phyloP scores from a whole-genome alignment of 2,797 vertebrate genomes.

The Sphenopsis melanotis region DNA sequence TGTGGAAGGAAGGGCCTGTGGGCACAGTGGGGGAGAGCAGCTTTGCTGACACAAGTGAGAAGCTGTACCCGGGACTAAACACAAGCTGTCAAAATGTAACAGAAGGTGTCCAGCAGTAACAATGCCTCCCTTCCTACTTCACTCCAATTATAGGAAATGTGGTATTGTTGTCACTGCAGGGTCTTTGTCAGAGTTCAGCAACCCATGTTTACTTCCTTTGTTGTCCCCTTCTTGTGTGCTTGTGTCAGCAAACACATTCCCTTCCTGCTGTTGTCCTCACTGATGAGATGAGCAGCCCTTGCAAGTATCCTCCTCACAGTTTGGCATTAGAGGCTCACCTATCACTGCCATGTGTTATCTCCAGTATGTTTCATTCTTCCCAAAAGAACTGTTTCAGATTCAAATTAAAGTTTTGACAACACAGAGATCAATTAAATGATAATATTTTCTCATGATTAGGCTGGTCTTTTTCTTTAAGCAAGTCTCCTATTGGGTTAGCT shows the following conservation, averaged over 20 bases:
- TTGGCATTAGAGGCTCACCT: neutral
- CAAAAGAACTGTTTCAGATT: neutral
- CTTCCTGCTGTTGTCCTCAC: conserved; percentile 12
- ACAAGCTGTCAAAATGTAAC: neutral
- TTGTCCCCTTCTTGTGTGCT: neutral
- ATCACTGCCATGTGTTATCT: neutral
- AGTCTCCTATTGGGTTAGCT: neutral
- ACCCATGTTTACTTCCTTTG: neutral
- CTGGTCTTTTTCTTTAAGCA: neutral
- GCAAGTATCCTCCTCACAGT: neutral
- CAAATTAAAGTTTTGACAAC: neutral
- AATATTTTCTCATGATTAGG: neutral
- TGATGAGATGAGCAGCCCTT: neutral
- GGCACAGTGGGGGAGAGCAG: neutral
- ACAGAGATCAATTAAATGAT: conserved; percentile 15
- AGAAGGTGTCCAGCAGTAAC: neutral
- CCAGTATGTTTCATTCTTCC: neutral
- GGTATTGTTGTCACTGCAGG: neutral
- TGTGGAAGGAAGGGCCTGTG: conserved; percentile 6
- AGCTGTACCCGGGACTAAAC: neutral
- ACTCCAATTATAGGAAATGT: neutral
- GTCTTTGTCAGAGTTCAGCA: neutral
- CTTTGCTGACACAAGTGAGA: conserved; percentile 12
- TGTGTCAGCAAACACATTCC: neutral
- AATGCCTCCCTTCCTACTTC: conserved; percentile 25